These are phyloP conservation scores for Sinhomidia bicolor DNA, from an alignment of 2,888 invertebrate species.

Conservation along the genomic window DNA sequence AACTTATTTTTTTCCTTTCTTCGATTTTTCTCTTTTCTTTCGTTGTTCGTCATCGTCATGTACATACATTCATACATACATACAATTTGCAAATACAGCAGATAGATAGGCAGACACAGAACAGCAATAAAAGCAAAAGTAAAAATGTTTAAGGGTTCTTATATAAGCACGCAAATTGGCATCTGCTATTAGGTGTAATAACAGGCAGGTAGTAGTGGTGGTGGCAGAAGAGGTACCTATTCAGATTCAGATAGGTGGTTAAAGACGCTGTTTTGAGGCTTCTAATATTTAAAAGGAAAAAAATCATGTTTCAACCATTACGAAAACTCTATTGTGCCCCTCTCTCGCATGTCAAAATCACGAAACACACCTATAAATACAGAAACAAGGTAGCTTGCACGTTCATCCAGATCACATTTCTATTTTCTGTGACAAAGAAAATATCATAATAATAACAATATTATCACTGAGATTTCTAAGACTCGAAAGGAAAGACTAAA, in stretches of 20 bases:
- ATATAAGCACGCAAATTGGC: too few relatives aligned
- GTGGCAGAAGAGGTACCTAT: background rate
- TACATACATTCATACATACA: background rate
- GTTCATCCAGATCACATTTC: constrained; percentile 46
- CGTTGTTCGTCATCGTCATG: background rate
- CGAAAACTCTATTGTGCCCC: background rate
- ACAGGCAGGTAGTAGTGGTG: too few relatives aligned
- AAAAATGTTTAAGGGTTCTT: background rate
- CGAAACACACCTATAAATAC: background rate
- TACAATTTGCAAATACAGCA: background rate
- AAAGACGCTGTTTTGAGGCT: constrained; percentile 29
- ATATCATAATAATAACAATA: background rate
- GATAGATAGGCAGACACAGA: background rate
- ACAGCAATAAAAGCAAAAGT: constrained; percentile 1
- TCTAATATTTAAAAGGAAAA: constrained; percentile 25
- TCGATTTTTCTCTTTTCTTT: constrained; percentile 3
- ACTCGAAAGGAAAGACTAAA: background rate
- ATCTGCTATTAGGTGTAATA: too few relatives aligned
- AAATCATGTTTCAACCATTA: background rate
- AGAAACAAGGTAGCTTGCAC: background rate
- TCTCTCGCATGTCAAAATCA: constrained; percentile 5
- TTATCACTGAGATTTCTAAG: background rate
- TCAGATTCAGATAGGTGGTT: constrained; percentile 10
- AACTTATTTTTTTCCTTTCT: constrained; percentile 24
- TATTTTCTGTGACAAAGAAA: constrained; percentile 9